Percentiles rank a stretch among this genome's conserved stretches.
These are phyloP conservation scores for Fringilla coelebs DNA, from an alignment of 2,797 vertebrate genomes.

Conservation along the genomic window DNA sequence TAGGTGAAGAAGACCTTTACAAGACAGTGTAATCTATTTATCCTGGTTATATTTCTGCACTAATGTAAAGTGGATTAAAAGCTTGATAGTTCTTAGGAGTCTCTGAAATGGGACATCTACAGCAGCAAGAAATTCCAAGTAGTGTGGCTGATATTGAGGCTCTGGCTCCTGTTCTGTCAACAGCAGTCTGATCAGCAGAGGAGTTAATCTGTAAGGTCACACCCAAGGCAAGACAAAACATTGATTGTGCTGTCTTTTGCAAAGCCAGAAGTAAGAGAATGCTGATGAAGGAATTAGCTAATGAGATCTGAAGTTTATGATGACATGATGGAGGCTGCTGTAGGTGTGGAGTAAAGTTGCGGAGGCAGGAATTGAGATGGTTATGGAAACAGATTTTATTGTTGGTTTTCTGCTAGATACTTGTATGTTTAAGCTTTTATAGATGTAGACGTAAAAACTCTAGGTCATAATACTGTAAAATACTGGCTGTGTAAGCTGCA, in stretches of 20 bases:
- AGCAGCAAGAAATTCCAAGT: background rate
- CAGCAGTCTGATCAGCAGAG: background rate
- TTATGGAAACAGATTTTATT: background rate
- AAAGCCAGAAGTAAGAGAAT: background rate
- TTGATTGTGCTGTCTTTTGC: background rate
- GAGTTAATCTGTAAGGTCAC: background rate
- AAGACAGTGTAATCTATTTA: background rate
- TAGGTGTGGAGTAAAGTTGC: background rate
- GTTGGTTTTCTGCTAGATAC: background rate
- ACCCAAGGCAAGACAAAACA: background rate
- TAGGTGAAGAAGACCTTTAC: background rate
- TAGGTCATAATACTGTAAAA: background rate
- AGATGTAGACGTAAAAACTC: background rate
- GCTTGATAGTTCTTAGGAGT: background rate
- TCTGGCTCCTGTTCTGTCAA: background rate
- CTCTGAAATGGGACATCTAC: background rate
- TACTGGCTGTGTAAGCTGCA: background rate
- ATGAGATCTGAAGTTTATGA: background rate
- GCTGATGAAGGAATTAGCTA: background rate
- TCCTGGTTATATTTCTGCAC: background rate
- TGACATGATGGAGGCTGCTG: background rate
- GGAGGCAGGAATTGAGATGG: background rate
- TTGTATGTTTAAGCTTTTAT: background rate
- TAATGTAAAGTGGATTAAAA: background rate
- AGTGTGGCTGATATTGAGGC: background rate